Base-by-base conservation (phyloP, 2,888 invertebrate genomes). In the Zootermopsis nevadensis region DNA sequence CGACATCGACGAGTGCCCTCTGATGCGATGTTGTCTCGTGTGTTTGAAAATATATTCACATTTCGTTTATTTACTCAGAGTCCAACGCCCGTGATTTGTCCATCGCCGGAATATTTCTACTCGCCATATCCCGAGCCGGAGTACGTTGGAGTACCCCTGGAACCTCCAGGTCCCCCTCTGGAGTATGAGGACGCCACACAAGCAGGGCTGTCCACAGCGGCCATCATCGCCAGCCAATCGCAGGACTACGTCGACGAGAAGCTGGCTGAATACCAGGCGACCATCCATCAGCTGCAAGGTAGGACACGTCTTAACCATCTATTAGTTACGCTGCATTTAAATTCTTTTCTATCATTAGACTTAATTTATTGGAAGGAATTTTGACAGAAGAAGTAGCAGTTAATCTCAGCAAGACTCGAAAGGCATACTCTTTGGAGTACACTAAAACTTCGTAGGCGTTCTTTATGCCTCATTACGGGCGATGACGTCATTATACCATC, bases 231-330 rank as follows among this genome's bases (percentile, higher is more conserved):
- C 85, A 95, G 95, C 89, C 98, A 98, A 90, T 96, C 96, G 84
- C 97, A 98, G 91, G 97, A 98, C 90, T 98, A 97, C 89, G 94
- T 98, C 86, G 98, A 98, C 89, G 98, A 98, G 90, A 96, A 96
- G 89, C 92, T 98, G 87, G 96, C 97, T 81, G 97, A 98, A 91
- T 98, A 97, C 89, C 97, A 97, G 90, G 95, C 96, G 85, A 97
- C 97, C 53, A 98, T 98, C 90, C 94, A 95, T 88, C 94, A 96
- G 89, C 91, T 97, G 87, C 97, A 97, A 94, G 96, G 96, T 96
- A 89, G 92, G 94, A 19, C 1, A 89, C 74, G 12, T 72, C 67
- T 67, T n/a, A 0, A 66, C 66, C 48, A 48, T 27, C 2, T 66
- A 2, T 6, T 66, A 27, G 8, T 66, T 7, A 15, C 66, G 30